Conservation (phyloP, 2,113 vertebrate species). For the Procapra przewalskii region DNA sequence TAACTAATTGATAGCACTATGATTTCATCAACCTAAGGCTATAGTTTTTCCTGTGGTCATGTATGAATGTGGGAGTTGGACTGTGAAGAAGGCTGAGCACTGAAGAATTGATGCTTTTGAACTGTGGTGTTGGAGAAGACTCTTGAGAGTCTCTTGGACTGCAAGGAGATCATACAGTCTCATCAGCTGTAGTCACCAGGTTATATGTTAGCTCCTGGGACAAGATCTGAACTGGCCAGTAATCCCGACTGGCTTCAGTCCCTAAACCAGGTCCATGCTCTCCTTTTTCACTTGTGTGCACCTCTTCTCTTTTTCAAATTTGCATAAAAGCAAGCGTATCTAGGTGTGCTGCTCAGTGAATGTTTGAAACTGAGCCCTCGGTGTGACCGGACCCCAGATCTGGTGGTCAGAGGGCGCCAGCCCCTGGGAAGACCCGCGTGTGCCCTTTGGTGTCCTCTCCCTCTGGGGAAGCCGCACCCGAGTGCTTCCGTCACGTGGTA, state of each 20-base stretch:
- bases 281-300: background rate
- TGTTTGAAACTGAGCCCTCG: background rate
- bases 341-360: background rate
- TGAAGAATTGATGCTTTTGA: too few relatives aligned
- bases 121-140: too few relatives aligned
- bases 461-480: too few relatives aligned
- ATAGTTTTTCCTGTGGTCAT: too few relatives aligned
- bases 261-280: background rate
- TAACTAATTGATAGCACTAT: background rate
- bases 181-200: background rate
- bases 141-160: too few relatives aligned
- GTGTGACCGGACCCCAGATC: background rate
- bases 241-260: background rate
- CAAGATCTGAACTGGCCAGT: background rate
- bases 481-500: background rate
- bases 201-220: background rate
- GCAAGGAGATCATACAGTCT: background rate
- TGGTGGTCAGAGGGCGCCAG: background rate
- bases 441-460: background rate
- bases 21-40: background rate
- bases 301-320: background rate
- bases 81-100: too few relatives aligned
- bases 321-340: background rate
- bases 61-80: too few relatives aligned
- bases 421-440: rapidly evolving